Evolutionary conservation across 2,797 vertebrate genomes (phyloP), one percentile per base, ranked within the genome.

Genomic region (Bryconaethiops microstoma): DNA sequence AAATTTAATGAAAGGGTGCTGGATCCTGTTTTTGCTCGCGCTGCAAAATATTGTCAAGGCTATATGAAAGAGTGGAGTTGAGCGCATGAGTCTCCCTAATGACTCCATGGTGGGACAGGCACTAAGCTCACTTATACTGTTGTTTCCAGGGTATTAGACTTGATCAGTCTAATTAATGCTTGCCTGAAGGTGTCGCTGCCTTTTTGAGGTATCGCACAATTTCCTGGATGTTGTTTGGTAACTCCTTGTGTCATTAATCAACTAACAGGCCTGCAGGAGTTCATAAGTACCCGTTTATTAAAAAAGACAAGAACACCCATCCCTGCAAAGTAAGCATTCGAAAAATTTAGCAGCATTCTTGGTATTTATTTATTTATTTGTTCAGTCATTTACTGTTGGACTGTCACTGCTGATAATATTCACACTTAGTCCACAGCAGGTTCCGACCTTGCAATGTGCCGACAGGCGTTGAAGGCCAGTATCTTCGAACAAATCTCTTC

Each of bases 71-170:
- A 4, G 7, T 70, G 42, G 42, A 70, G 67, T 50, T 16, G 16
- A 21, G 21, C 52, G 13, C 45, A 9, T 1, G n/a, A 50, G 45
- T 71, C 68, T 16, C 48, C 23, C 14, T 35, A 13, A 13, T 52
- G 57, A 39, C 17, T 45, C 4, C 13, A 35, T n/a, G 62, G 40
- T 21, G 25, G 23, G 50, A 35, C 70, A 72, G 25, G 25, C 2
- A 42, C 12, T 13, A 59, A 59, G 7, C 71, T 59, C 71, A 59
- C 29, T 57, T 57, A 29, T 55, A 35, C 19, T 55, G 40, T 57
- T 59, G 35, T 59, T 74, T 74, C 54, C 71, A 59, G 25, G 19
- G 19, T 74, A 74, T 74, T 59, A 74, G 40, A 21, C 48, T 14
- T 68, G 65, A 68, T 45, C 65, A 45, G n/a, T 12, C 65, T 42